phyloP scores from a whole-genome alignment of 2,797 vertebrate species.

The Myotis pilosus region DNA sequence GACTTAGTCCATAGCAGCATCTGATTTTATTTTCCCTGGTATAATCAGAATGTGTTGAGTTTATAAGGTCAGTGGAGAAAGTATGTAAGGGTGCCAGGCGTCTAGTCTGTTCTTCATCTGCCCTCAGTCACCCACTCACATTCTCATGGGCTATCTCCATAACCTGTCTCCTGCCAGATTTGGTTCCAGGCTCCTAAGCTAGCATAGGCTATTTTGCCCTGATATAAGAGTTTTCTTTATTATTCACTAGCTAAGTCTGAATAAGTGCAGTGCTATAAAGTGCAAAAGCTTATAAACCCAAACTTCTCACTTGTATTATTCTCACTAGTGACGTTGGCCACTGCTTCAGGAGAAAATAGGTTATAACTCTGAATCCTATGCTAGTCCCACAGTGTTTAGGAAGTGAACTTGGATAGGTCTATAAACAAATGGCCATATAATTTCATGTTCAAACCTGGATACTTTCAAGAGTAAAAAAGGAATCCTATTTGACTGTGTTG shows the following conservation, averaged over 20 bases:
- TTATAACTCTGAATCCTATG: neutral
- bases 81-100: neutral
- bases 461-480: neutral
- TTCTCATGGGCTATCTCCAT: neutral
- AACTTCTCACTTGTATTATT: neutral
- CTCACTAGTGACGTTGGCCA: neutral
- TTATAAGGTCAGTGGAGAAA: slow-evolving; percentile 39
- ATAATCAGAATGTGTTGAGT: slow-evolving; percentile 29
- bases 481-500: neutral
- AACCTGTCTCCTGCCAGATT: neutral
- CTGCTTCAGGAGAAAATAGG: neutral
- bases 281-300: neutral
- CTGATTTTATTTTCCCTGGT: neutral
- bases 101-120: slow-evolving; percentile 6
- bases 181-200: neutral
- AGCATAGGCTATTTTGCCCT: neutral
- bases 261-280: neutral
- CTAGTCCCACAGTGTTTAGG: neutral
- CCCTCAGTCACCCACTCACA: slow-evolving; percentile 7
- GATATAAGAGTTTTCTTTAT: neutral
- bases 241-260: neutral
- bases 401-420: neutral
- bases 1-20: neutral
- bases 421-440: neutral
- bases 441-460: neutral